Evolutionary conservation across 1,140 invertebrate species (phyloP).

Genomic region (Drosophila asahinai): DNA sequence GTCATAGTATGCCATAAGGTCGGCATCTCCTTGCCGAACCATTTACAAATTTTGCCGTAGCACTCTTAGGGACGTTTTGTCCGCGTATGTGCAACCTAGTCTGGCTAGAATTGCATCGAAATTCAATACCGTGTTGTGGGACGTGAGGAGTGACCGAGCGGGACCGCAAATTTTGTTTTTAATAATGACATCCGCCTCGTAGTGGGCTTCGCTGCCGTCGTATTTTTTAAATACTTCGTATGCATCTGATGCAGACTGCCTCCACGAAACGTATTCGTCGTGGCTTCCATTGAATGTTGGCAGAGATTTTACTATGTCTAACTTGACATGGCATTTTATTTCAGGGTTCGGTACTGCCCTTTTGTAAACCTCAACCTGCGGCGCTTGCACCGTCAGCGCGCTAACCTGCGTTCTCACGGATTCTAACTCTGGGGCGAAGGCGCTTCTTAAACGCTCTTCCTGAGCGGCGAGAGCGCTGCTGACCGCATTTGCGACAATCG

Average conservation of each 20-base stretch:
- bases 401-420: constrained; percentile 4
- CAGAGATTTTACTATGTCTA: constrained; percentile 29
- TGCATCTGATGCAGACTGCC: constrained; percentile 15
- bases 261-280: background rate
- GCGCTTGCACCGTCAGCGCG: constrained; percentile 6
- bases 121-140: no score
- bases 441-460: background rate
- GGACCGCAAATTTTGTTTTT: no score
- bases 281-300: constrained; percentile 15
- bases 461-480: background rate
- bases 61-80: no score
- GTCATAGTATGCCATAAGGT: no score
- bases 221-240: constrained; percentile 19
- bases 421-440: background rate
- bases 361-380: constrained; percentile 7
- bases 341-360: constrained; percentile 1
- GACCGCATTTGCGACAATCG: constrained; percentile 8
- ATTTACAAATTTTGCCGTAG: no score
- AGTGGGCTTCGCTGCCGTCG: constrained; percentile 3
- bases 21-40: no score
- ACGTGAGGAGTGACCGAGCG: no score
- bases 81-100: no score
- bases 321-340: constrained; percentile 19
- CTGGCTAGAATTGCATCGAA: no score
- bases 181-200: no score